A percentile compares a stretch with the other conserved stretches of the same genome.
Conservation (phyloP, 1,140 invertebrate genomes). For the Dreissena rostriformis region DNA sequence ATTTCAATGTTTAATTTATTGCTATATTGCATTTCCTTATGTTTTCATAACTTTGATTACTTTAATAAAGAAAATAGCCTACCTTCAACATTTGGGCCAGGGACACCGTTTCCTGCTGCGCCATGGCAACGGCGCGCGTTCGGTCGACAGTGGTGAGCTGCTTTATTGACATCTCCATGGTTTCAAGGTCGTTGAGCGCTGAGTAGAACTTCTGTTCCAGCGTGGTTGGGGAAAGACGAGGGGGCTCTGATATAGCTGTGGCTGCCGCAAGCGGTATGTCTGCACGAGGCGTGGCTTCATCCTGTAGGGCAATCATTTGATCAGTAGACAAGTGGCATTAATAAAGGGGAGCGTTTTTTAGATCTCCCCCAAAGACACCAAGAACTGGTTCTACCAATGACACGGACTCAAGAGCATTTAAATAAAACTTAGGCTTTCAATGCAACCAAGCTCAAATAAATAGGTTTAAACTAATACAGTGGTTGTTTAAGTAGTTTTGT, state of each 20-base stretch:
- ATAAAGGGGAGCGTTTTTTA: background rate
- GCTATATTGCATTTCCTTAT: too few relatives aligned
- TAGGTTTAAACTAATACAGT: too few relatives aligned
- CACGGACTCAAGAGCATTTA: too few relatives aligned
- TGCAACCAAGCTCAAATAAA: too few relatives aligned
- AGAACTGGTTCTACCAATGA: too few relatives aligned
- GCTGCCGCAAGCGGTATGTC: conserved; percentile 22
- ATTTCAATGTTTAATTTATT: too few relatives aligned
- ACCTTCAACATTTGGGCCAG: conserved; percentile 81
- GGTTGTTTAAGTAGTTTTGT: too few relatives aligned
- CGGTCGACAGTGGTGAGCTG: conserved; percentile 79
- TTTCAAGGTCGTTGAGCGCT: conserved; percentile 79
- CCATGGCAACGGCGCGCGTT: conserved; percentile 76
- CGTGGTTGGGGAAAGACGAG: conserved; percentile 73
- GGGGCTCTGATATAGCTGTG: conserved; percentile 31
- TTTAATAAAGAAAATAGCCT: too few relatives aligned
- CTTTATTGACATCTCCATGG: conserved; percentile 77
- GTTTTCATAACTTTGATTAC: too few relatives aligned
- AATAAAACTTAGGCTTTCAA: too few relatives aligned
- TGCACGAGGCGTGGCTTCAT: conserved; percentile 36
- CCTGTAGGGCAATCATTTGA: conserved; percentile 12
- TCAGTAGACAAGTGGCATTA: background rate
- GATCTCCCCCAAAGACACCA: too few relatives aligned
- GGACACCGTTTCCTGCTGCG: conserved; percentile 81
- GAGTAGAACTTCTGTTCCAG: conserved; percentile 75